phyloP scores from a whole-genome alignment of 2,888 invertebrate species.

The Prenolepis imparis region DNA sequence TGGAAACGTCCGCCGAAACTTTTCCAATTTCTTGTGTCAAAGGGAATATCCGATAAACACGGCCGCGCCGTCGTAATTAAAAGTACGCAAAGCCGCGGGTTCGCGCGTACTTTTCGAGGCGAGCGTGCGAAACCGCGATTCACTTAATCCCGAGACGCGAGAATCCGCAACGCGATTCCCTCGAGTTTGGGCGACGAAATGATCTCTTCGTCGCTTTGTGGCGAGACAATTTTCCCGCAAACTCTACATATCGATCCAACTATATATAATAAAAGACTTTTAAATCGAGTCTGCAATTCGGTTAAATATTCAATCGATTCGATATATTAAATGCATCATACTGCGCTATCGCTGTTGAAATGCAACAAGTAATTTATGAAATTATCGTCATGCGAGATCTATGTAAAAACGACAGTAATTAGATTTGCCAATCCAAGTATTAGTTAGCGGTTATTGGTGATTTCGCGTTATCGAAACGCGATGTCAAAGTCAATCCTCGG shows the following conservation, averaged over 20 bases:
- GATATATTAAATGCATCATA: not conserved
- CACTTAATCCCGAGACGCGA: conserved; percentile 39
- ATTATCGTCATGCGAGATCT: not conserved
- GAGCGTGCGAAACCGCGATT: conserved; percentile 28
- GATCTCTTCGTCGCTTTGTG: not conserved
- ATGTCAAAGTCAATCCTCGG: conserved; percentile 5
- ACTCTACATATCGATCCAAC: not conserved
- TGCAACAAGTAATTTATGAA: not conserved
- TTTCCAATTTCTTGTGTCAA: conserved; percentile 79
- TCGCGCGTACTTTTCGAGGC: not conserved
- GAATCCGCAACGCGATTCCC: conserved; percentile 17
- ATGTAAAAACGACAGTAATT: conserved; percentile 29
- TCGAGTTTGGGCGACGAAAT: not conserved
- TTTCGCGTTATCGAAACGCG: not conserved
- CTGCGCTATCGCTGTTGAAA: not conserved
- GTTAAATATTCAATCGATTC: not conserved
- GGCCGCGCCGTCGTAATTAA: conserved; percentile 74
- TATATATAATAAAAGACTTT: not conserved
- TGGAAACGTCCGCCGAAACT: conserved; percentile 69
- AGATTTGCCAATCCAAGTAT: not conserved
- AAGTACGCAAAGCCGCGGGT: conserved; percentile 60
- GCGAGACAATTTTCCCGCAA: not conserved
- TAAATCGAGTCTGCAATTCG: not conserved
- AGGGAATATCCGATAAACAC: conserved; percentile 75
- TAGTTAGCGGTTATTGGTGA: not conserved